Evolutionary conservation across 2,113 vertebrate genomes (phyloP), one percentile per base, ranked within the genome.

Genomic region (Pterocles burchelli): DNA sequence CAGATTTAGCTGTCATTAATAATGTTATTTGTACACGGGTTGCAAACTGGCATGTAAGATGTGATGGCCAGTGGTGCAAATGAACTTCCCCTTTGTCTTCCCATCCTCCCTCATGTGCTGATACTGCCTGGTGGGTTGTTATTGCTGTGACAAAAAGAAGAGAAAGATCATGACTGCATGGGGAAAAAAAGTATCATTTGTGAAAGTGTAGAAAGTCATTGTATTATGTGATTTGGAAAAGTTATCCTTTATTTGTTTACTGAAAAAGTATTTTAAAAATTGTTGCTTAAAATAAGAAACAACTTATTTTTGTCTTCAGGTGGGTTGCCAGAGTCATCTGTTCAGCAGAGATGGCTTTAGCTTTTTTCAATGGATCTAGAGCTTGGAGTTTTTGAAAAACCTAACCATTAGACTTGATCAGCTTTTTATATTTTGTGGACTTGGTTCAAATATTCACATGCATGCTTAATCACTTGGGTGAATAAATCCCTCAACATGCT

Each of bases 11-110:
- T 61, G 4, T 24, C 20, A 7, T 14, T 52, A 24, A 82, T 85
- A 48, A 13, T 51, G 5, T 22, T 59, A 22, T 19, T 31, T 36
- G 11, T 41, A 19, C 0, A 1, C 3, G 1, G 20, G 8, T 41
- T 79, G 58, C 22, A 43, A 58, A 65, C 18, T 54, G 38, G 17
- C 4, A 7, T 8, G 8, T 22, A 58, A 72, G 26, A 33, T 0
- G 1, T 16, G 31, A 66, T 12, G 10, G 61, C 13, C 29, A 49
- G 11, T 18, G 33, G 14, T 79, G 49, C 14, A 71, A 74, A 43
- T 19, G 10, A 78, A 46, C 8, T 81, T 68, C 17, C 2, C 5
- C 12, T 77, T 77, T 57, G n/a, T 51, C 11, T 8, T 81, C 4
- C 7, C 4, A 4, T 38, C 20, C 26, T 77, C 12, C 16, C 4